Evolutionary conservation across 2,888 invertebrate species (phyloP), one percentile per base, ranked within the genome.

Genomic region (Orthonevra nobilis): DNA sequence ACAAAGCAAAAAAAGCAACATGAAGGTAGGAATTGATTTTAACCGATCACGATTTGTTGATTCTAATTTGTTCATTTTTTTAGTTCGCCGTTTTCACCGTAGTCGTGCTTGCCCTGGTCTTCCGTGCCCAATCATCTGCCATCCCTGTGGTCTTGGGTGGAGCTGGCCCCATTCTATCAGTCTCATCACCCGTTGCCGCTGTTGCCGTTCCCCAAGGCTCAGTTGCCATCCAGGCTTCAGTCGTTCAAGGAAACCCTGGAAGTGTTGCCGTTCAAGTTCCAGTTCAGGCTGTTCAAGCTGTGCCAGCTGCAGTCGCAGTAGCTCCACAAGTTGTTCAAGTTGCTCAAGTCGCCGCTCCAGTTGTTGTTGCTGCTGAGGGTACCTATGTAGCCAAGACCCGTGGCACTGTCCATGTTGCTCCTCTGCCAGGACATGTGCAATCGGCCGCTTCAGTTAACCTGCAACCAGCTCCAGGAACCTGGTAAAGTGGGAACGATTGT

Each of bases 321-420:
- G 40, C 42, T 1, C 61, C 63, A 12, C 52, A 32, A 3, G 48
- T 23, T 14, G 20, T n/a, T n/a, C n/a, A n/a, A n/a, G n/a, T 38
- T 17, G 44, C 30, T 2, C 14, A 5, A 10, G 32, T 38, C 19
- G 34, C n/a, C 3, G 56, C 75, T 17, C 61, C 66, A 60, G 72
- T 72, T 3, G 68, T 52, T 19, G 54, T 77, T 2, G 77, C 28
- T 20, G 81, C 81, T 54, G 54, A 73, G 42, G 73, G 79, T 3
- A 79, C 79, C 0, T 79, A 79, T 20, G 73, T 79, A 0, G 79
- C 79, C 19, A 79, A 79, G 68, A 79, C 79, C 5, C 73, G 79
- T 38, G 79, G 79, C 14, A 58, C 79, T 36, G 73, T 73, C 1
- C 73, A 79, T 15, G 73, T 79, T 34, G 79, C 66, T 14, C 79